These are phyloP conservation scores for Xestia xanthographa DNA, from an alignment of 2,888 invertebrate genomes.

Conservation along the genomic window DNA sequence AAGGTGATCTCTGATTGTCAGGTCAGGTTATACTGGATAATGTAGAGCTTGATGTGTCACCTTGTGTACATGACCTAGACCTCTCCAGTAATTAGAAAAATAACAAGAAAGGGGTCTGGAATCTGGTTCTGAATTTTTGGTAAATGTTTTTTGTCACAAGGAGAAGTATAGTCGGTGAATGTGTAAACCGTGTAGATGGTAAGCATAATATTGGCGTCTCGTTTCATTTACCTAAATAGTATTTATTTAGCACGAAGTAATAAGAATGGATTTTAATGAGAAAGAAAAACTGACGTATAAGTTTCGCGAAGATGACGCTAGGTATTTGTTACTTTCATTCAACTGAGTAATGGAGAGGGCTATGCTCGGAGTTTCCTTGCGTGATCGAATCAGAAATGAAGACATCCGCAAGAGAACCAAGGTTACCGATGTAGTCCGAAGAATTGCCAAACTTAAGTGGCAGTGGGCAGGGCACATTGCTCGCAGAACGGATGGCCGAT, in stretches of 20 bases:
- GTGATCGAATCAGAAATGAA: too few species aligned
- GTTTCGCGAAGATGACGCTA: not conserved
- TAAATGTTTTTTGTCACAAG: not conserved
- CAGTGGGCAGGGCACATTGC: too few species aligned
- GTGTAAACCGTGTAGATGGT: not conserved
- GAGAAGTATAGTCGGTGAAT: not conserved
- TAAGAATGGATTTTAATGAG: conserved; percentile 7
- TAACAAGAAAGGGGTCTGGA: not conserved
- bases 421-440: too few species aligned
- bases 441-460: too few species aligned
- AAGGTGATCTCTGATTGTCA: not conserved
- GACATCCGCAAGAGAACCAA: too few species aligned
- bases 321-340: not conserved
- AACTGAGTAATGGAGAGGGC: not conserved
- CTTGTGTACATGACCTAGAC: not conserved
- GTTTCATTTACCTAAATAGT: conserved; percentile 42
- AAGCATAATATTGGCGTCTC: conserved; percentile 17
- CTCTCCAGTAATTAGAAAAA: not conserved
- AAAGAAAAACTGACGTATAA: not conserved
- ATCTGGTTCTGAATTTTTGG: not conserved
- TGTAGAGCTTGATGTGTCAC: not conserved
- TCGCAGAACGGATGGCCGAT: too few species aligned
- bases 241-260: conserved; percentile 22
- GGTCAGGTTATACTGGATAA: not conserved
- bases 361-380: too few species aligned